Conservation (phyloP, 2,888 invertebrate species). For the Sepioteuthis lessoniana region DNA sequence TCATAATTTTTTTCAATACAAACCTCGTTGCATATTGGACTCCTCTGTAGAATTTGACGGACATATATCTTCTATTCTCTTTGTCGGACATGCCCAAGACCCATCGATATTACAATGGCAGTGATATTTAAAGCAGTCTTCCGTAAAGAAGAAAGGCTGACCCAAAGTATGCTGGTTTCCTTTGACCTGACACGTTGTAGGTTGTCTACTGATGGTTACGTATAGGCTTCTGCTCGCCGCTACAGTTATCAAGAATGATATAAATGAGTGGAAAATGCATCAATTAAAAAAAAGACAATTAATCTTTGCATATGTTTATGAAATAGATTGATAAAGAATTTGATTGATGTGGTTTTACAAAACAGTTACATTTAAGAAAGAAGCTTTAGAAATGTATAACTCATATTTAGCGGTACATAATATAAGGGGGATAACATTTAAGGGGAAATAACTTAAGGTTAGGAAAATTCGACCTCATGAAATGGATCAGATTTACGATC, state of each 20-base stretch:
- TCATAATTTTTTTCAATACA: background rate
- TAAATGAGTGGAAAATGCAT: background rate
- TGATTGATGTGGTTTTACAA: no score
- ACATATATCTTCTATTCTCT: conserved; percentile 42
- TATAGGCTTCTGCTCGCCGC: background rate
- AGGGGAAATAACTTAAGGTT: no score
- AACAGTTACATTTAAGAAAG: no score
- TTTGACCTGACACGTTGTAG: background rate
- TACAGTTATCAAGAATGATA: background rate
- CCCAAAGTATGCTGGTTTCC: background rate
- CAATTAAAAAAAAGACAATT: no score
- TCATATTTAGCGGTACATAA: no score
- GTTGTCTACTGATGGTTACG: background rate
- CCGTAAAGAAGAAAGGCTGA: background rate
- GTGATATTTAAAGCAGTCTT: background rate
- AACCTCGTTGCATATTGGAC: background rate
- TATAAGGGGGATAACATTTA: no score
- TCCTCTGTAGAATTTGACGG: background rate
- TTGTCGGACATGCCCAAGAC: background rate
- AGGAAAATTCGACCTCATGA: no score
- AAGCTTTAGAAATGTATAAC: no score
- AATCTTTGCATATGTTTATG: no score
- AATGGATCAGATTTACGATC: no score
- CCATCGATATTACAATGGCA: background rate
- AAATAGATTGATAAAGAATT: no score